A percentile compares a stretch with the other conserved stretches of the same genome.
phyloP scores from a whole-genome alignment of 2,888 invertebrate genomes.

The Hyposoter dolosus region DNA sequence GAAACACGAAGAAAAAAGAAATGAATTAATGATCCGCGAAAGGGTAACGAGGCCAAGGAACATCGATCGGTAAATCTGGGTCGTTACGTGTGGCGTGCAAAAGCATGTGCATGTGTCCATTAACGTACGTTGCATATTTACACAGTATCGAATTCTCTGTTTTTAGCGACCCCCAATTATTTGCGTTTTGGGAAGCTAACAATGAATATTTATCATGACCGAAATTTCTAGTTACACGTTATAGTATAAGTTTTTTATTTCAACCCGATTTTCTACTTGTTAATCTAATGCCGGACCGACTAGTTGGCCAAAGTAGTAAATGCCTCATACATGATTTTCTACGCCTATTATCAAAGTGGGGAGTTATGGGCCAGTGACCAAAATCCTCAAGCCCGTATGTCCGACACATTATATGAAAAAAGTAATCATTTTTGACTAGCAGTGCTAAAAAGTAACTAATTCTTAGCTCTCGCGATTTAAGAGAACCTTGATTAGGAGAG shows the following conservation, averaged over 20 bases:
- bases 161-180: not conserved
- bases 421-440: too few species aligned
- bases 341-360: not conserved
- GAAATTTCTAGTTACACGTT: not conserved
- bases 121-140: slow-evolving; percentile 40
- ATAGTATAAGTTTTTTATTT: not conserved
- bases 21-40: slow-evolving; percentile 66
- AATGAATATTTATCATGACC: not conserved
- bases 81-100: slow-evolving; percentile 78
- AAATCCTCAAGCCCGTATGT: not conserved
- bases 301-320: not conserved
- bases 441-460: too few species aligned
- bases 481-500: not conserved
- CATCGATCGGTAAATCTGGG: slow-evolving; percentile 82
- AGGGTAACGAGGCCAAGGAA: slow-evolving; percentile 81
- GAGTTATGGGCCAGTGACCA: not conserved
- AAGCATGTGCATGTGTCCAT: slow-evolving; percentile 45
- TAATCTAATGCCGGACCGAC: not conserved
- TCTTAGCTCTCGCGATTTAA: not conserved
- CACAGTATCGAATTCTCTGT: slow-evolving; percentile 21
- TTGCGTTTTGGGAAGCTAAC: not conserved
- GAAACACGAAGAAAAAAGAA: not conserved
- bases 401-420: not conserved
- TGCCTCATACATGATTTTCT: not conserved
- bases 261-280: not conserved